Conservation (phyloP, 92 coral and sea anemone species). For the Porites lobata region DNA sequence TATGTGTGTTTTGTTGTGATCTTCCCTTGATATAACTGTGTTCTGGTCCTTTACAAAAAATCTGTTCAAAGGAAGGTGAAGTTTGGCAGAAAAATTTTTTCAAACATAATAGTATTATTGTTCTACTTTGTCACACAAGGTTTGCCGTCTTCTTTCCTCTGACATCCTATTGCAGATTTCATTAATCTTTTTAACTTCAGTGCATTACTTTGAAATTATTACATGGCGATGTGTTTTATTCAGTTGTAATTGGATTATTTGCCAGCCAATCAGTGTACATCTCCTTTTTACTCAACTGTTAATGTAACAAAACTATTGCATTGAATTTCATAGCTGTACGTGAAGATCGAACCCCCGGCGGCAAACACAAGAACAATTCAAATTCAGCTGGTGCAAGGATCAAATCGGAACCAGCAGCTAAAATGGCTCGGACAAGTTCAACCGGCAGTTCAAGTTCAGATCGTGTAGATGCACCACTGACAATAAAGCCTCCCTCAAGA, state of each 20-base stretch:
- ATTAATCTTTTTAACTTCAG: too few species aligned
- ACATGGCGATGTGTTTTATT: neutral
- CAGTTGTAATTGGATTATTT: neutral
- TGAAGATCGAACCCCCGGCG: conserved; percentile 98
- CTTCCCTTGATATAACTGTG: too few species aligned
- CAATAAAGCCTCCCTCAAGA: conserved; percentile 15
- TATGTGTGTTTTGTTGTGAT: too few species aligned
- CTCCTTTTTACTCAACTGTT: neutral
- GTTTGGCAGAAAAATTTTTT: too few species aligned
- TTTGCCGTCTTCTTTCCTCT: too few species aligned
- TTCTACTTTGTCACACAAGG: too few species aligned
- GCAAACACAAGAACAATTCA: conserved; percentile 84
- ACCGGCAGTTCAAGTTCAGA: conserved; percentile 46
- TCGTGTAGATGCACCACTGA: conserved; percentile 51
- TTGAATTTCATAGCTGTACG: conserved; percentile 82
- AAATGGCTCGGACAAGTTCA: conserved; percentile 65
- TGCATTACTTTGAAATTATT: too few species aligned
- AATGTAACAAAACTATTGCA: too few species aligned
- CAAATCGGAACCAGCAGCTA: conserved; percentile 62
- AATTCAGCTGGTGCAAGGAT: conserved; percentile 14
- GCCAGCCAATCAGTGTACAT: neutral
- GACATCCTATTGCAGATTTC: too few species aligned
- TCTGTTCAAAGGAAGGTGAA: too few species aligned
- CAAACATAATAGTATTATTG: too few species aligned
- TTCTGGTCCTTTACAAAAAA: too few species aligned